Evolutionary conservation across 1,140 invertebrate genomes (phyloP).

Genomic region (Ectropis grisescens): DNA sequence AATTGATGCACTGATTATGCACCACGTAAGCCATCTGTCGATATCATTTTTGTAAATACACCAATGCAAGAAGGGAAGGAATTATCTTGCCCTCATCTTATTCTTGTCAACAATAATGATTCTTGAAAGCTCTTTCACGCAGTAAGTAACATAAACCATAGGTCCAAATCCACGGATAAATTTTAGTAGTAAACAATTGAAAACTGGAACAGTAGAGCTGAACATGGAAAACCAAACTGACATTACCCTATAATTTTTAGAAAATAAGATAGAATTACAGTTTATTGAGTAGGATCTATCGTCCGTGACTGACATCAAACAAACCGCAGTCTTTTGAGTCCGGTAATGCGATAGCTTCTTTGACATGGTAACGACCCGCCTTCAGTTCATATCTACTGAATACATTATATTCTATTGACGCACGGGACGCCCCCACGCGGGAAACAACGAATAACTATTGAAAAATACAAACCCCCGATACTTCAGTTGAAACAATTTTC

Average conservation of each 20-base stretch:
- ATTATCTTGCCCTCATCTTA: too few relatives aligned
- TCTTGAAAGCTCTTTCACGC: too few relatives aligned
- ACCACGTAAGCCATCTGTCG: too few relatives aligned
- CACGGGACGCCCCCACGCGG: conserved; percentile 19
- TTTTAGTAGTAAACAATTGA: too few relatives aligned
- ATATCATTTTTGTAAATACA: too few relatives aligned
- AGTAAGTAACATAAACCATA: too few relatives aligned
- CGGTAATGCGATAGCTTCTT: conserved; percentile 62
- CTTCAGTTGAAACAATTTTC: conserved; percentile 1
- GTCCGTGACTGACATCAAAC: conserved; percentile 44
- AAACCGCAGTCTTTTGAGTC: conserved; percentile 52
- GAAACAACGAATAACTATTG: conserved; percentile 33
- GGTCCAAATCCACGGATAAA: too few relatives aligned
- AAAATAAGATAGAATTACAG: conserved; percentile 24
- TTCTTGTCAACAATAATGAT: too few relatives aligned
- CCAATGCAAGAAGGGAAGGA: too few relatives aligned
- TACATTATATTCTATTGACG: conserved; percentile 52
- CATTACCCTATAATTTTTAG: conserved; percentile 4
- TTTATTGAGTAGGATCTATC: conserved; percentile 30
- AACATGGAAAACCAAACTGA: too few relatives aligned
- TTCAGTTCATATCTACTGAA: conserved; percentile 45
- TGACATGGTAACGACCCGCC: conserved; percentile 60
- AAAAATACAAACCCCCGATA: conserved; percentile 21
- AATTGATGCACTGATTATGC: too few relatives aligned
- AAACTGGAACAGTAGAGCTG: too few relatives aligned